Evolutionary conservation across 2,113 vertebrate species (phyloP).

Genomic region (Heptranchias perlo): DNA sequence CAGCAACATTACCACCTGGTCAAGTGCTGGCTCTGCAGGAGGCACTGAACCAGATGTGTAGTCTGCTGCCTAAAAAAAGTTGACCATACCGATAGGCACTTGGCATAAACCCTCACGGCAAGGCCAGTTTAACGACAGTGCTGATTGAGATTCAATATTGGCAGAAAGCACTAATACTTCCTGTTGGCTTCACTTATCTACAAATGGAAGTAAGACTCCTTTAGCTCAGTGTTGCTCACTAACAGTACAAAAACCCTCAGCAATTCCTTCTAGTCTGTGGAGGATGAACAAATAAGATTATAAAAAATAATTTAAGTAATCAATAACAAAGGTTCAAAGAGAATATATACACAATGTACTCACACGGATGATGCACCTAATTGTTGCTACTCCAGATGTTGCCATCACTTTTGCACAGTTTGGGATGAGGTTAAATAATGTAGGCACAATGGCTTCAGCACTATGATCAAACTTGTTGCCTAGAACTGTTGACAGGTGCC

Average conservation of each 20-base stretch:
- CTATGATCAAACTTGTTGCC: constrained; percentile 96
- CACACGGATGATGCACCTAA: constrained; percentile 92
- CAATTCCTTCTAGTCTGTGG: background rate
- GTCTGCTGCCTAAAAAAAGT: background rate
- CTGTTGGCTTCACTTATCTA: background rate
- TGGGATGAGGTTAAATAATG: constrained; percentile 93
- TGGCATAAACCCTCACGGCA: background rate
- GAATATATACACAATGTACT: constrained; percentile 41
- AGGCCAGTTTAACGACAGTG: background rate
- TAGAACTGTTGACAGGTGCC: constrained; percentile 82
- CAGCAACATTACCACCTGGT: background rate
- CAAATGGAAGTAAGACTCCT: background rate
- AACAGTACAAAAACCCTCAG: background rate
- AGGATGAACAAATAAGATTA: background rate
- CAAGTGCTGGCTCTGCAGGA: background rate
- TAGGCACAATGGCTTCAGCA: constrained; percentile 90
- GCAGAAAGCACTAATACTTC: background rate
- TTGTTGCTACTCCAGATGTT: constrained; percentile 84
- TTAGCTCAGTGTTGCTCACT: background rate
- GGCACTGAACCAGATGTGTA: background rate
- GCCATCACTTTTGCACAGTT: constrained; percentile 97
- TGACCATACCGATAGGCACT: background rate
- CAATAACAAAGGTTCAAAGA: background rate
- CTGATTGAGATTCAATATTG: too few species aligned
- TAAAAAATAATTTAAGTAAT: background rate